phyloP scores from a whole-genome alignment of 92 coral and sea anemone species.

The Heliopora coerulea region DNA sequence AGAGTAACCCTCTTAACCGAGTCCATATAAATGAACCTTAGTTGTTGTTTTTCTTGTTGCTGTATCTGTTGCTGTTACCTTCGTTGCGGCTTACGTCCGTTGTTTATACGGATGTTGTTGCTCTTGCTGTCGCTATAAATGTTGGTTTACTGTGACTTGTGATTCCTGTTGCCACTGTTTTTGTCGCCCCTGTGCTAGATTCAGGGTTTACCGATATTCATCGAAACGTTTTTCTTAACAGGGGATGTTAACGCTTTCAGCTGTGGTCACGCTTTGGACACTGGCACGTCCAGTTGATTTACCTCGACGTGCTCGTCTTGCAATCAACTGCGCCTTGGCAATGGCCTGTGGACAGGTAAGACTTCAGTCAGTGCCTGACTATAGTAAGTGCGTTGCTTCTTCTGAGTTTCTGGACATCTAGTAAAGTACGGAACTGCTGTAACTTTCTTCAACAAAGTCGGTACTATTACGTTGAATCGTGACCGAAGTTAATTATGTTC shows the following conservation, averaged over 20 bases:
- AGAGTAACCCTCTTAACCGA: too few relatives aligned
- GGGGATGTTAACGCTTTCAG: conserved; percentile 83
- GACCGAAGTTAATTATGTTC: too few relatives aligned
- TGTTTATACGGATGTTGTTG: neutral
- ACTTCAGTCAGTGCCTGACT: too few relatives aligned
- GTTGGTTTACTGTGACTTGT: neutral
- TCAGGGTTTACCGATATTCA: too few relatives aligned
- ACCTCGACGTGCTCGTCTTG: conserved; percentile 88
- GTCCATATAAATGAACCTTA: too few relatives aligned
- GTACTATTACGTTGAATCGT: too few relatives aligned
- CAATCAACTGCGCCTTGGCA: conserved; percentile 78
- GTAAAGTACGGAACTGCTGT: too few relatives aligned
- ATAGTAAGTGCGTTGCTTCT: too few relatives aligned
- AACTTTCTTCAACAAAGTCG: too few relatives aligned
- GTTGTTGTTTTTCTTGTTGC: neutral
- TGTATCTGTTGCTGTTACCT: too few relatives aligned
- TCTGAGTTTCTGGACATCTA: too few relatives aligned
- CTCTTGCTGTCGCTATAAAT: neutral
- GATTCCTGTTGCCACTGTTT: neutral
- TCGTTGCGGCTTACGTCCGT: too few relatives aligned
- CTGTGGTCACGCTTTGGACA: conserved; percentile 73
- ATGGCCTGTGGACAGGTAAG: conserved; percentile 80
- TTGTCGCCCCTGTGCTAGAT: neutral
- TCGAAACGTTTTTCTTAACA: conserved; percentile 8
- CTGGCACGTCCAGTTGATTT: conserved; percentile 86